A percentile compares a stretch with the other conserved stretches of the same genome.
These are phyloP conservation scores for Flexamia atlantica DNA, from an alignment of 2,888 invertebrate genomes.

Conservation along the genomic window DNA sequence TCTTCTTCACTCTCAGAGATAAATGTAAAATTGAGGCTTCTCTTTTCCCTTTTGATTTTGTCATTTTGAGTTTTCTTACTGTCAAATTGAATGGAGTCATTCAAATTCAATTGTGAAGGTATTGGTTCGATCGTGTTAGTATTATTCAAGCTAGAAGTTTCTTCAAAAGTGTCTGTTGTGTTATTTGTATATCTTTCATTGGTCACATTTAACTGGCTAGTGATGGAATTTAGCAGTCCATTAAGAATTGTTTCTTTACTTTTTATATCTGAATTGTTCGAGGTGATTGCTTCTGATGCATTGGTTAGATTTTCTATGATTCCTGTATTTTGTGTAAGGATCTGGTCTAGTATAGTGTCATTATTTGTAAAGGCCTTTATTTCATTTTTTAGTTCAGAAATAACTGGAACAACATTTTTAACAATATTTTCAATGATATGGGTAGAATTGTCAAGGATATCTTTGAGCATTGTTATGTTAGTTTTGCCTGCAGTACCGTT, in stretches of 20 bases:
- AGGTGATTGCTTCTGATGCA: neutral
- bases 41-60: neutral
- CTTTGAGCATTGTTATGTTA: neutral
- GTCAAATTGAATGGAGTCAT: neutral
- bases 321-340: neutral
- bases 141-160: neutral
- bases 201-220: too few species aligned
- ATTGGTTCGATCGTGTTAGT: neutral
- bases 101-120: neutral
- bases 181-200: too few species aligned
- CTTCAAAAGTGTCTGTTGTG: neutral
- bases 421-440: neutral
- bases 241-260: neutral
- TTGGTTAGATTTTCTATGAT: neutral
- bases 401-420: neutral
- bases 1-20: neutral
- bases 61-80: neutral
- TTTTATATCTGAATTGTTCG: neutral
- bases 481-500: neutral
- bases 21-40: neutral
- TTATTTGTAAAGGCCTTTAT: neutral
- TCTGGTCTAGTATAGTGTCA: neutral
- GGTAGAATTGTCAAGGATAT: slow-evolving; percentile 20
- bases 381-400: neutral
- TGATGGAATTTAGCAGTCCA: neutral